A percentile compares a stretch with the other conserved stretches of the same genome.
Evolutionary conservation across 2,113 vertebrate genomes (phyloP).

Genomic region (Eurypyga helias): DNA sequence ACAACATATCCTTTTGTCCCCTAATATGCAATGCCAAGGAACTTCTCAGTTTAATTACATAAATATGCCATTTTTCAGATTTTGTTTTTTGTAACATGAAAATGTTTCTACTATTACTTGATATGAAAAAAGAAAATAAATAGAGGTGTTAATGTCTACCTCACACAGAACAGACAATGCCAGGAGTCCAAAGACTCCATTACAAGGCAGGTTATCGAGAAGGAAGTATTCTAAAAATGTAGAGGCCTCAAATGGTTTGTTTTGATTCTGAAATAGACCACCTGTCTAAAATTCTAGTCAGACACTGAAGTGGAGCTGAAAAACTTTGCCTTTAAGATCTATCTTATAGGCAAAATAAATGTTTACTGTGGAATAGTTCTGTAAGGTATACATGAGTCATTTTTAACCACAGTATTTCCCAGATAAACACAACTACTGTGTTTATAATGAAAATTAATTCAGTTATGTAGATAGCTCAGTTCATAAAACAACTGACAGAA

Average conservation of each 20-base stretch:
- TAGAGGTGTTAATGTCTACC: not conserved
- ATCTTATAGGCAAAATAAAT: not conserved
- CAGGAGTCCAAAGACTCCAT: not conserved
- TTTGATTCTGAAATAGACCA: slow-evolving; percentile 18
- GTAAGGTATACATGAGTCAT: slow-evolving; percentile 16
- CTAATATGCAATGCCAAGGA: not conserved
- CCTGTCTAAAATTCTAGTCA: slow-evolving; percentile 15
- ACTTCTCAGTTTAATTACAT: not conserved
- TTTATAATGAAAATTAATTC: slow-evolving; percentile 48
- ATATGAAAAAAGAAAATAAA: not conserved
- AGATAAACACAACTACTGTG: slow-evolving; percentile 31
- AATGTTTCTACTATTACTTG: not conserved
- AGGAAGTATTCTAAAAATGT: slow-evolving; percentile 8
- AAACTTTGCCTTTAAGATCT: not conserved
- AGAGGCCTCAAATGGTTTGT: not conserved
- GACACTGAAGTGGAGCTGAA: not conserved
- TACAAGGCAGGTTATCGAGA: not conserved
- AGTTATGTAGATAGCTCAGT: not conserved
- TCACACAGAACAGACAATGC: not conserved
- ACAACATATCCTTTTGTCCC: not conserved
- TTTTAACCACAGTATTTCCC: slow-evolving; percentile 43
- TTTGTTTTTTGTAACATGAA: not conserved
- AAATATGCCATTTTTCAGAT: not conserved
- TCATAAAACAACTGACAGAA: slow-evolving; percentile 53
- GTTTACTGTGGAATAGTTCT: not conserved